Percentiles rank a stretch among this genome's conserved stretches.
phyloP scores from a whole-genome alignment of 64 coral and sea anemone species.

The Actinia equina region DNA sequence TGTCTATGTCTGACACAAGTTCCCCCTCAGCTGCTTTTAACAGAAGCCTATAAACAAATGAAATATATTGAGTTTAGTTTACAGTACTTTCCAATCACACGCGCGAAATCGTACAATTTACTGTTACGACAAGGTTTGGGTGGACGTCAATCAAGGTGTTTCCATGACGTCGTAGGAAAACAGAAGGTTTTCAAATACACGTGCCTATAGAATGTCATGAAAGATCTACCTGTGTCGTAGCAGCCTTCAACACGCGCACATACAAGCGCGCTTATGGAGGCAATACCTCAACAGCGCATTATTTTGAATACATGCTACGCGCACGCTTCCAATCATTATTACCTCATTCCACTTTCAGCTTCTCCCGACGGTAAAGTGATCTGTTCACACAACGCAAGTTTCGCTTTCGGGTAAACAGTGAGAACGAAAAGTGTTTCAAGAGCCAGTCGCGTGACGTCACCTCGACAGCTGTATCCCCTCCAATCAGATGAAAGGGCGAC shows the following conservation, averaged over 20 bases:
- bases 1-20: constrained; percentile 72
- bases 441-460: constrained; percentile 84
- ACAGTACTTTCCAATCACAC: background rate
- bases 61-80: background rate
- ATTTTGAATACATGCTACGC: too few species aligned
- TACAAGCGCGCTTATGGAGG: too few species aligned
- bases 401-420: constrained; percentile 68
- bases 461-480: constrained; percentile 69
- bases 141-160: too few species aligned
- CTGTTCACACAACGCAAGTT: constrained; percentile 71
- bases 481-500: constrained; percentile 90
- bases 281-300: too few species aligned
- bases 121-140: too few species aligned
- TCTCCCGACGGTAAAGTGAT: constrained; percentile 68
- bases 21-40: constrained; percentile 89
- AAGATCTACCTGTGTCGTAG: too few species aligned
- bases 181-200: too few species aligned
- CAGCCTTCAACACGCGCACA: too few species aligned
- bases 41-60: constrained; percentile 48
- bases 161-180: too few species aligned
- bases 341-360: constrained; percentile 76
- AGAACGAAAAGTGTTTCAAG: constrained; percentile 85
- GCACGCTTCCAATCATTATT: background rate
- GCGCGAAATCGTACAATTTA: too few species aligned
- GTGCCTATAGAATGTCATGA: too few species aligned